Base-by-base conservation (phyloP, 2,113 vertebrate genomes). In the human region DNA sequence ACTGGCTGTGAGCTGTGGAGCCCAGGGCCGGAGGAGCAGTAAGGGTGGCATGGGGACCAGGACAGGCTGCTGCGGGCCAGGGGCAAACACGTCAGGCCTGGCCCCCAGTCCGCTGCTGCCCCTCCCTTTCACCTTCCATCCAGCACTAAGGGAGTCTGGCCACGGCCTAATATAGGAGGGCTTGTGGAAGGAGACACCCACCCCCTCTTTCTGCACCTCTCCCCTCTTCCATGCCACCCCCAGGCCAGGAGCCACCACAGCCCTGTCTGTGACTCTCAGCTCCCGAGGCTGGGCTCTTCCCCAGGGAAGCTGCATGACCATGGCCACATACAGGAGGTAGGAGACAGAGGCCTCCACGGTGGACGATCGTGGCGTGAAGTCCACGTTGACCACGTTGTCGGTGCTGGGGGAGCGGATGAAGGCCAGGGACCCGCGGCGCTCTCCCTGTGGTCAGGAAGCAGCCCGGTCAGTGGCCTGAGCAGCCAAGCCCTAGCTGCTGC, bases 391-490 rank as follows among this genome's bases (percentile, higher is more conserved):
- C 86, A 99, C 98, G 93, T 99, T 99, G 95, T 99, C 99, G 0
- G 98, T 99, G 68, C 99, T 99, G 25, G 99, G 99, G 40, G 99
- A 99, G 18, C 99, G 99, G 93, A 99, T 96, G 90, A 99, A 99
- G 93, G 99, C 99, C 98, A 99, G 98, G 2, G 99, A 99, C 12
- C 99, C 99, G 83, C 99, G 98, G 12, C 99, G 99, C 96, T 99
- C 99, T 59, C 99, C 99, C 99, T 99, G 97, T 1, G 23, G 80
- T 89, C 38, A 32, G 83, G 80, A 96, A 83, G 95, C 0, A 61
- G 90, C 52, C 45, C 25, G 16, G 38, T 90, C 52, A 88, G 13
- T 18, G n/a, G 55, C 78, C 6, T 32, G 66, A 68, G 66, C 66
- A 68, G 66, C 64, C 64, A 32, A 66, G 48, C 25, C 81, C 20